These are phyloP conservation scores for Nemotelus nigrinus DNA, from an alignment of 2,888 invertebrate genomes.

Conservation along the genomic window DNA sequence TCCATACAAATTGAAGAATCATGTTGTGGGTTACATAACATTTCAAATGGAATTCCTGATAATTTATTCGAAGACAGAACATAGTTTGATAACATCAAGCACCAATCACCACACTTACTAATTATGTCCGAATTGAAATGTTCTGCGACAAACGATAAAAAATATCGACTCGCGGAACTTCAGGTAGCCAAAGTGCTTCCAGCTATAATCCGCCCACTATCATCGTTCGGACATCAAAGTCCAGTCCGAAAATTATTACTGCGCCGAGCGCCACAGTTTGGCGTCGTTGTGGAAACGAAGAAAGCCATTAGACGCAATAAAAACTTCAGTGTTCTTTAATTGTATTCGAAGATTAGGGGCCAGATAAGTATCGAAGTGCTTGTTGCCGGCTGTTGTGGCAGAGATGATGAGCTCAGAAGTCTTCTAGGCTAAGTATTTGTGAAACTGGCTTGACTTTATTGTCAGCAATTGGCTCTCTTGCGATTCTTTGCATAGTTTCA, in stretches of 20 bases:
- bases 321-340: background rate
- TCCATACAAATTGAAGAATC: too few species aligned
- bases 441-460: background rate
- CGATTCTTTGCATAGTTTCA: background rate
- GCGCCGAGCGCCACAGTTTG: background rate
- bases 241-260: conserved; percentile 5
- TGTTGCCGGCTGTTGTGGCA: background rate
- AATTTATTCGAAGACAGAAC: too few species aligned
- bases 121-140: background rate
- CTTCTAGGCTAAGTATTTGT: background rate
- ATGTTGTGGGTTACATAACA: too few species aligned
- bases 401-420: background rate
- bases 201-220: background rate
- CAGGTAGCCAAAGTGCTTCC: background rate
- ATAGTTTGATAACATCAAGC: too few species aligned
- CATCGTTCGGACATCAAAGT: conserved; percentile 2
- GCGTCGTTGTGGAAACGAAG: conserved; percentile 4
- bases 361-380: background rate
- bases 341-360: conserved; percentile 3
- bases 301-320: conserved; percentile 17
- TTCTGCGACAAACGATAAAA: background rate
- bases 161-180: background rate
- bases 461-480: background rate
- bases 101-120: background rate
- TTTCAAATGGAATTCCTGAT: too few species aligned